These are phyloP conservation scores for Cladorhizidae sp. DNA, from an alignment of 37 sponge, comb jelly and placozoan genomes.

Conservation along the genomic window DNA sequence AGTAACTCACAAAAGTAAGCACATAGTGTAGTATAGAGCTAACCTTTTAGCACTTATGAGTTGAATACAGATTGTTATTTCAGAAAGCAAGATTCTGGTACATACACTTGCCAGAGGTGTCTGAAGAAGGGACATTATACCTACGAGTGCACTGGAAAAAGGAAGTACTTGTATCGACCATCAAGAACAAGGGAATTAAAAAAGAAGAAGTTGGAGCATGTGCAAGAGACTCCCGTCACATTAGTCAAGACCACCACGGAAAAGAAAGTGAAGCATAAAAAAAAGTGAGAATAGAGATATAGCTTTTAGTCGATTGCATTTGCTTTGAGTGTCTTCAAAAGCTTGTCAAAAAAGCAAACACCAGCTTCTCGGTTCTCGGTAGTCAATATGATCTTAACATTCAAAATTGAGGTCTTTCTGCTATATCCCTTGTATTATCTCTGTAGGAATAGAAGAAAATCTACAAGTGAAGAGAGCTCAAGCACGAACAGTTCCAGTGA, in stretches of 20 bases:
- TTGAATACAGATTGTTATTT: neutral
- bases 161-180: conserved; percentile 77
- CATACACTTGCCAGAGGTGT: conserved; percentile 87
- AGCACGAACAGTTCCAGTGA: conserved; percentile 15
- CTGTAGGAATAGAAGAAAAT: neutral
- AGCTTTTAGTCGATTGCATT: neutral
- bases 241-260: neutral
- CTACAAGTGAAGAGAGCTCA: conserved; percentile 19
- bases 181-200: conserved; percentile 69
- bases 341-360: no score
- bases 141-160: conserved; percentile 82
- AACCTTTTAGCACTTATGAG: no score
- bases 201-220: conserved; percentile 23
- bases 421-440: neutral
- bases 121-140: conserved; percentile 86
- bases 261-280: conserved; percentile 9
- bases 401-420: no score
- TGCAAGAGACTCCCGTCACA: neutral
- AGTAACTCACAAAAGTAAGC: conserved; percentile 53
- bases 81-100: conserved; percentile 78
- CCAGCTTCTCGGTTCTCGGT: no score
- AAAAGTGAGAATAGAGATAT: neutral
- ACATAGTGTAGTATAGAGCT: neutral
- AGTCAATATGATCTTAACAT: no score
- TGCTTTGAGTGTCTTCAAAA: no score